These are phyloP conservation scores for Apoderus coryli DNA, from an alignment of 2,888 invertebrate species.

Conservation along the genomic window DNA sequence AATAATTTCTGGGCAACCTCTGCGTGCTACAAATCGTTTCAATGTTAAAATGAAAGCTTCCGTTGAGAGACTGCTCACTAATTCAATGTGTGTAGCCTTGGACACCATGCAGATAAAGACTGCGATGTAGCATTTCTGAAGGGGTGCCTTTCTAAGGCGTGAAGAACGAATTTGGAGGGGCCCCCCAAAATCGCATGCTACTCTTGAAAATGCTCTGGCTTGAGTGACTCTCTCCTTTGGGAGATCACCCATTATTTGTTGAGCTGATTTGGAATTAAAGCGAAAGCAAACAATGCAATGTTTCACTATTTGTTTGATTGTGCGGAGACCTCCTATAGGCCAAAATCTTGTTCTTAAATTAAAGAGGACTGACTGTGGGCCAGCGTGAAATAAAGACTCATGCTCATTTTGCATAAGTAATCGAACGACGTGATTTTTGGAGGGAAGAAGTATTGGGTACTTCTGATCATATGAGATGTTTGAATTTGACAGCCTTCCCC, in stretches of 20 bases:
- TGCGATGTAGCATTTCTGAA: not conserved
- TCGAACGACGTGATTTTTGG: not conserved
- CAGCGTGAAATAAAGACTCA: not conserved
- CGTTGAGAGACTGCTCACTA: not conserved
- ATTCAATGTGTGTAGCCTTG: not conserved
- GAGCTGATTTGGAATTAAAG: not conserved
- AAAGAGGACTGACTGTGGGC: not conserved
- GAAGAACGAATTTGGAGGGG: not conserved
- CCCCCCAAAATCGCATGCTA: not conserved
- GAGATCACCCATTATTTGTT: not conserved
- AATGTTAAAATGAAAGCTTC: not conserved
- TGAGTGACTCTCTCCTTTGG: not conserved
- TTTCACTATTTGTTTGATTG: not conserved
- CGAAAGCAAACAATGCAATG: not conserved
- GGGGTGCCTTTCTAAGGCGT: not conserved
- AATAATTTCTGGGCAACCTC: conserved; percentile 4
- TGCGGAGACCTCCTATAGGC: not conserved
- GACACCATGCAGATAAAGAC: not conserved
- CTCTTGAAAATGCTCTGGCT: not conserved
- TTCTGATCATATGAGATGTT: not conserved
- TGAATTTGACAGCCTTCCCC: not conserved
- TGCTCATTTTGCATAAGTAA: not conserved
- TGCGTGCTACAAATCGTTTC: not conserved
- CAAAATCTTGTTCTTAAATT: not conserved
- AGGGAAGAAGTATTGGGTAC: not conserved